Evolutionary conservation across 2,888 invertebrate genomes (phyloP), one percentile per base, ranked within the genome.

Genomic region (Lithophane socia): DNA sequence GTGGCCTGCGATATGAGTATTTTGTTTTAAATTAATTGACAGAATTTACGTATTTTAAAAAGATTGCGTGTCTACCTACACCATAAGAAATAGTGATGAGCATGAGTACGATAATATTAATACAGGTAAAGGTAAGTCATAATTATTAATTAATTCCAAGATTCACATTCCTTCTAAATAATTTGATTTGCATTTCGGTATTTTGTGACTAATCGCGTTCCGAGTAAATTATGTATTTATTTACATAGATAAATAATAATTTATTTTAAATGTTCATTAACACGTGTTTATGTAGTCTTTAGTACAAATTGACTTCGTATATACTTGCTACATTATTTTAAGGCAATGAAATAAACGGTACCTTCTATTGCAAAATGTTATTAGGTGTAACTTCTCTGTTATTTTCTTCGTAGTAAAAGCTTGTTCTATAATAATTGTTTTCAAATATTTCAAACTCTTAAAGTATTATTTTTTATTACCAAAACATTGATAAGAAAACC

Each of bases 191-290:
- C 83, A 79, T 83, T 82, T 79, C 21, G 79, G 75, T 83, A 75
- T 79, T 68, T 79, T 71, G 75, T 82, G 79, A 82, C 71, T 83
- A 82, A 82, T 60, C 67, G 49, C 12, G 56, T 81, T 83, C 67
- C 37, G 7, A 75, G 83, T 68, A 82, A 82, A 83, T 83, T 72
- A 83, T 83, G 83, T 83, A 82, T 83, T 75, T 82, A 83, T 82
- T 68, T 84, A 72, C 81, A 72, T 77, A 56, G 56, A 81, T 71
- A 71, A 73, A 72, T 73, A 73, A 78, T 77, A 75, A 84, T 83
- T 74, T 63, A 69, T 73, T 85, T 60, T 18, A 75, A 73, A 78
- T 75, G 77, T 72, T 72, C 77, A 80, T 74, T 80, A 84, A 65
- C 84, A 84, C 80, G 67, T 73, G 73, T 76, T 84, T 66, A 77